A percentile compares a stretch with the other conserved stretches of the same genome.
phyloP scores from a whole-genome alignment of 37 sponge, comb jelly and placozoan species.

The Spongilla lacustris region DNA sequence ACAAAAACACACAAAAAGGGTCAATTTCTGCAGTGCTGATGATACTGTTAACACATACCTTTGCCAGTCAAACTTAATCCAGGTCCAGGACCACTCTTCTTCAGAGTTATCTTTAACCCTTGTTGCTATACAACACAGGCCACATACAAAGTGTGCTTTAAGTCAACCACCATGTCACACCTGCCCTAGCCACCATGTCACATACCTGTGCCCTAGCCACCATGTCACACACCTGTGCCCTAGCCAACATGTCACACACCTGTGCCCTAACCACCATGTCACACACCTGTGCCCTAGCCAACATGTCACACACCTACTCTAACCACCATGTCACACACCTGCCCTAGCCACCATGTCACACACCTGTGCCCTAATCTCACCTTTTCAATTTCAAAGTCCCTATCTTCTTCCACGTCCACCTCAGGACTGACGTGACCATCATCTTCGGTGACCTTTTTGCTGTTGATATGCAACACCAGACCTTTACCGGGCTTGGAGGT shows the following conservation, averaged over 20 bases:
- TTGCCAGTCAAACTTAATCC: not conserved
- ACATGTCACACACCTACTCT: not conserved
- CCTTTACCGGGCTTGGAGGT: not conserved
- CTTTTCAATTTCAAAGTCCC: constrained; percentile 65
- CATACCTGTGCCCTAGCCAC: too few species aligned
- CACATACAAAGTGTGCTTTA: too few species aligned
- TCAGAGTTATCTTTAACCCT: constrained; percentile 64
- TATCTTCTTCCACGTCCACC: constrained; percentile 37
- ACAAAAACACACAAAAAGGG: not conserved
- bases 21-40: too few species aligned
- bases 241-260: not conserved
- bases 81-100: constrained; percentile 33
- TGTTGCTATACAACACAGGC: constrained; percentile 20
- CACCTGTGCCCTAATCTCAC: not conserved
- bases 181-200: too few species aligned
- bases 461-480: constrained; percentile 3
- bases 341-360: not conserved
- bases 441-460: not conserved
- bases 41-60: not conserved
- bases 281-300: not conserved
- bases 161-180: not conserved
- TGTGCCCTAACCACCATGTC: too few species aligned
- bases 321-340: too few species aligned
- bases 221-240: not conserved
- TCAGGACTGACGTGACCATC: not conserved